Conservation (phyloP, 1,140 invertebrate genomes). For the Phenacoccus solenopsis region DNA sequence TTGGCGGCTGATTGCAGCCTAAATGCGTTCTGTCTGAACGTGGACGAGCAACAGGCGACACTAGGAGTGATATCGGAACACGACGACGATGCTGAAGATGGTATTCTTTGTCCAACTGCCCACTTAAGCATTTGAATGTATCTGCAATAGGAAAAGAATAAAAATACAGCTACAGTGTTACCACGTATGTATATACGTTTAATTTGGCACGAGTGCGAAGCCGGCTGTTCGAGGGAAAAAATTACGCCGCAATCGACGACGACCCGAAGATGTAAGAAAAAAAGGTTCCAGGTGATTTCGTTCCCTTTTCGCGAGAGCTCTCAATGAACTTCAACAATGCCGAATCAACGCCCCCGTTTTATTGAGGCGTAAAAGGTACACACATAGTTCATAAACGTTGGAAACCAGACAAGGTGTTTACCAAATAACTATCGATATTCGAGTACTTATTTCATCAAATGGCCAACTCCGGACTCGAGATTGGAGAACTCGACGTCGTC, state of each 20-base stretch:
- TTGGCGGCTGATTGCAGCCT: slow-evolving; percentile 1
- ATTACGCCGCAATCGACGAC: not conserved
- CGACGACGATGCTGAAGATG: slow-evolving; percentile 18
- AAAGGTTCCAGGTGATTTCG: slow-evolving; percentile 11
- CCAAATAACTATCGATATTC: not conserved
- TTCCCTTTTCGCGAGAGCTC: not conserved
- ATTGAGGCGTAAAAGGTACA: not conserved
- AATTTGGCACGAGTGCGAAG: not conserved
- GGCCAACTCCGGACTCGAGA: no score
- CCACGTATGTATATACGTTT: not conserved
- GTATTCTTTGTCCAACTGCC: slow-evolving; percentile 22
- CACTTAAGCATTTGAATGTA: slow-evolving; percentile 22
- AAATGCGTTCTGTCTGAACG: slow-evolving; percentile 22
- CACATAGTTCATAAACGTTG: not conserved
- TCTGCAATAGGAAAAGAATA: slow-evolving; percentile 22
- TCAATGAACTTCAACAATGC: slow-evolving; percentile 1
- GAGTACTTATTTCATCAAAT: not conserved
- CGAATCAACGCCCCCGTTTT: slow-evolving; percentile 8
- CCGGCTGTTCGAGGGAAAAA: not conserved
- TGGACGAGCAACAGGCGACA: slow-evolving; percentile 8
- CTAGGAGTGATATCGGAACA: slow-evolving; percentile 20
- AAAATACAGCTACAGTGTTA: not conserved
- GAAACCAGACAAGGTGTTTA: not conserved
- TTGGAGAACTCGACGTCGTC: not conserved
- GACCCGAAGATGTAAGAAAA: not conserved